Base-by-base conservation (phyloP, 2,113 vertebrate species). In the Barnardius zonarius region DNA sequence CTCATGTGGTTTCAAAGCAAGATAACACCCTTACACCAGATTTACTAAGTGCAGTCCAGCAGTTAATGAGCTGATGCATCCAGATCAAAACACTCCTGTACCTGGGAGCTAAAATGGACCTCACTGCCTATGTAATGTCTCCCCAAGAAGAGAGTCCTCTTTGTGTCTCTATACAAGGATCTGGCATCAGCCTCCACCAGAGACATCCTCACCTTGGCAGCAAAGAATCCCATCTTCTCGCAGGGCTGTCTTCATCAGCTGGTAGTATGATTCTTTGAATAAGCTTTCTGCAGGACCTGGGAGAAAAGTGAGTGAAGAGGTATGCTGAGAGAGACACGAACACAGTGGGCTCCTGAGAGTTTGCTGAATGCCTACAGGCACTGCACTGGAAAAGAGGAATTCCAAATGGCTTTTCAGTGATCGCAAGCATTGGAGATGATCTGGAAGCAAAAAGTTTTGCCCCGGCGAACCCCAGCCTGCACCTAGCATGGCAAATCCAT, bases 201-300 rank as follows among this genome's bases (percentile, higher is more conserved):
- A 76, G 35, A 63, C 43, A 57, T 1, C 49, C 96, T 98, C 96
- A 99, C 99, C 99, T 98, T 99, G 99, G 96, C 99, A 99, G 96
- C 99, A 99, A 46, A 99, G 99, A 92, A 99, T 99, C 24, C 99
- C 99, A 7, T 98, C 98, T 7, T 98, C 98, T 63, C 98, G 97
- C 93, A 99, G 98, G 1, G 99, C 99, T 0, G 98, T 99, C 98
- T 99, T 99, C 99, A 99, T 99, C 91, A 99, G 98, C 95, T 99
- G 99, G 95, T 99, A 99, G 93, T 99, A 99, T 17, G 99, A 99
- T 94, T 99, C 99, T 96, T 99, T 99, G 96, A 99, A 99, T 96
- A 99, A 98, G 95, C 99, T 99, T 97, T 99, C 99, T 9, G 99
- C 99, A 11, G 99, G 99, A 91, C 99, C 98, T 99, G 96, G 7